Evolutionary conservation across 2,113 vertebrate genomes (phyloP).

Genomic region (Nymphicus hollandicus): DNA sequence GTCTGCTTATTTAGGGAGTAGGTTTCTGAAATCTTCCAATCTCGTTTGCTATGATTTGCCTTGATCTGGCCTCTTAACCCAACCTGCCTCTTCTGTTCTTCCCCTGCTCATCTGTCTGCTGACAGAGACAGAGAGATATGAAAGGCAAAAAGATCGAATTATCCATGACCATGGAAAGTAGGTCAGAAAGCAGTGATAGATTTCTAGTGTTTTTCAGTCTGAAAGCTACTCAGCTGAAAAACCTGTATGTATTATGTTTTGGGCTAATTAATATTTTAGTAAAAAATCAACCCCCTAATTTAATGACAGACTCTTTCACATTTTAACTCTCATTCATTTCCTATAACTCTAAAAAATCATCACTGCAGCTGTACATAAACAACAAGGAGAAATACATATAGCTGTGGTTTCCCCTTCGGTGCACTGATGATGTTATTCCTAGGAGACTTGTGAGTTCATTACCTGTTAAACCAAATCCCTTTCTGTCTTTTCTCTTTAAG

Average conservation of each 20-base stretch:
- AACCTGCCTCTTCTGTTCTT: conserved; percentile 46
- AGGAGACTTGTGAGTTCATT: background rate
- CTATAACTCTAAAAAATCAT: background rate
- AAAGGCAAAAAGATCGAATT: conserved; percentile 65
- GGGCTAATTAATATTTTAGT: background rate
- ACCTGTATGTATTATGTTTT: background rate
- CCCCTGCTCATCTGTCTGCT: conserved; percentile 51
- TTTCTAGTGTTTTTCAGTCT: background rate
- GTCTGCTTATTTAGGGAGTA: background rate
- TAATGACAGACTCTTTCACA: background rate
- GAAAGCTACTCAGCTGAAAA: background rate
- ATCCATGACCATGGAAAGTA: conserved; percentile 55
- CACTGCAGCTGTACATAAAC: background rate
- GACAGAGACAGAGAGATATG: conserved; percentile 38
- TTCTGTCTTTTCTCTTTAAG: background rate
- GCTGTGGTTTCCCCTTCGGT: background rate
- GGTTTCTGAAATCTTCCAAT: background rate
- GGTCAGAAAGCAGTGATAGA: conserved; percentile 57
- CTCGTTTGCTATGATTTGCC: background rate
- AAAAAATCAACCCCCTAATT: background rate
- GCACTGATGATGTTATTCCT: background rate
- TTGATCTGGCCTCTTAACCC: conserved; percentile 17
- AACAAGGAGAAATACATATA: background rate
- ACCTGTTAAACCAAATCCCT: background rate
- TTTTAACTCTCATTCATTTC: background rate